Evolutionary conservation across 35 echinoderm and acorn worm species (phyloP), one percentile per base, ranked within the genome.

Genomic region (Heliocidaris erythrogramma): DNA sequence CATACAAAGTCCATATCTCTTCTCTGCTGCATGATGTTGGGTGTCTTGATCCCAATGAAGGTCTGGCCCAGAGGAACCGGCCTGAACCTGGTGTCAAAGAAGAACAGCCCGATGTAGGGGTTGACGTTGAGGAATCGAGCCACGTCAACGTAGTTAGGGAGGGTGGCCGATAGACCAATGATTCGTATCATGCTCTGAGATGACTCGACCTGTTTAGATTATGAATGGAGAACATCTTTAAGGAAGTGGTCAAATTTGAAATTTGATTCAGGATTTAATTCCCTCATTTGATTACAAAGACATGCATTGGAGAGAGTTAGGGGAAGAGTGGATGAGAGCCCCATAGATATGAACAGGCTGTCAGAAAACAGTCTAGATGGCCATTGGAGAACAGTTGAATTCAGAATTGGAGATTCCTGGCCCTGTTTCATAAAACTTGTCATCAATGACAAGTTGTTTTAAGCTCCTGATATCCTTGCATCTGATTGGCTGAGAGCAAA

Each of bases 181-280:
- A 99, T 99, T 2, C 98, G 94, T 71, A 99, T 99, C 98, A 99
- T 99, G 88, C 95, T 99, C 85, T 99, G 98, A 14, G 98, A 96
- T 0, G 98, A 99, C 78, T 99, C 98, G 2, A 99, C 98, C 98
- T 99, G 48, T 50, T n/a, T 21, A 24, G 65, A 78, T 7, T 4
- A 21, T 27, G 65, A n/a, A 78, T n/a, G 65, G 85, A 92, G 31
- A 48, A 48, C 18, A 27, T 60, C 18, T 60, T 60, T 12, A 78
- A 78, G 27, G 65, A 78, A 27, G 14, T 14, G 14, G 52, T 56
- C 52, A 56, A 10, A 56, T 56, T 11, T 56, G 52, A 78, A 78
- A 78, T 78, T 78, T 0, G 27, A 78, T 29, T 78, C 2, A 78
- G 65, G 14, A 78, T 27, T 78, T 78, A 14, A 3, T 42, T 42